Percentiles rank a stretch among this genome's conserved stretches.
phyloP scores from a whole-genome alignment of 1,140 invertebrate genomes.

The Nymphalis io region DNA sequence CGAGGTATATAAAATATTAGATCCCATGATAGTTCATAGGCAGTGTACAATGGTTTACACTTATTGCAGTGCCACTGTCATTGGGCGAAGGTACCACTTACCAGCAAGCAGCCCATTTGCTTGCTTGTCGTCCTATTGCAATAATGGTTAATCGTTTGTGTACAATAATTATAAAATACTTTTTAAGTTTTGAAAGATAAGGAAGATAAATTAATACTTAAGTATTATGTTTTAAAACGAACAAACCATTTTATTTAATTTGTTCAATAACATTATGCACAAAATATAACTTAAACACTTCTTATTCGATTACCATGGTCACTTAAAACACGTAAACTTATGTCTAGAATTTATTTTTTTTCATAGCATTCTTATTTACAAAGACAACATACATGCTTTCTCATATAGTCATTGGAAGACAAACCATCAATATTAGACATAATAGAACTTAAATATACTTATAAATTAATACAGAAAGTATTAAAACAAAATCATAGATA shows the following conservation, averaged over 20 bases:
- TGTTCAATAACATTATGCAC: conserved; percentile 30
- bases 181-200: background rate
- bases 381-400: conserved; percentile 4
- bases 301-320: background rate
- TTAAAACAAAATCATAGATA: too few relatives aligned
- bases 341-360: conserved; percentile 18
- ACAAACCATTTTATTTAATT: conserved; percentile 25
- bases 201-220: background rate
- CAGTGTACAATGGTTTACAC: too few relatives aligned
- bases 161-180: too few relatives aligned
- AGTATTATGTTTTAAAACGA: background rate
- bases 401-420: conserved; percentile 1
- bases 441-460: background rate
- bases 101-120: too few relatives aligned
- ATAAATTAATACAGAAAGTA: background rate
- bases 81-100: too few relatives aligned
- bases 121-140: too few relatives aligned
- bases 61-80: too few relatives aligned
- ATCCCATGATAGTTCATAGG: too few relatives aligned
- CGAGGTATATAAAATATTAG: too few relatives aligned
- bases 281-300: conserved; percentile 24
- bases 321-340: conserved; percentile 21
- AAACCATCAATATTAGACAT: background rate
- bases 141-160: too few relatives aligned
- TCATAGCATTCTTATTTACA: conserved; percentile 18